Evolutionary conservation across 2,113 vertebrate genomes (phyloP).

Genomic region (Bettongia penicillata): DNA sequence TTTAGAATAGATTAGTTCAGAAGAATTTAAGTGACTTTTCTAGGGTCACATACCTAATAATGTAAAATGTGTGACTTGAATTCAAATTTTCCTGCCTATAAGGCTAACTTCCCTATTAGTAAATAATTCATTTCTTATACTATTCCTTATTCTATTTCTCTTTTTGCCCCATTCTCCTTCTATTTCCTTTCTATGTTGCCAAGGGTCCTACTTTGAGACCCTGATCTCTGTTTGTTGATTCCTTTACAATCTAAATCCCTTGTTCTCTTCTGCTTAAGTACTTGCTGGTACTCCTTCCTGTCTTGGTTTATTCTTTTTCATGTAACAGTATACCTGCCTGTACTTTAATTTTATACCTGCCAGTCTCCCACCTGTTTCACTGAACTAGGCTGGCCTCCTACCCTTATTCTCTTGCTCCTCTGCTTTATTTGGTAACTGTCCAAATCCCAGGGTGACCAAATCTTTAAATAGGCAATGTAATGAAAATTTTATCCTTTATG

Average conservation of each 20-base stretch:
- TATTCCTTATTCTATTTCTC: neutral
- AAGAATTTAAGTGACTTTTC: neutral
- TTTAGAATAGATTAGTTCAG: neutral
- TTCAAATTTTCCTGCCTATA: neutral
- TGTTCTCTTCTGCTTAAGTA: neutral
- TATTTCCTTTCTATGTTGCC: neutral
- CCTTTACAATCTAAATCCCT: neutral
- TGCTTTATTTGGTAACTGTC: neutral
- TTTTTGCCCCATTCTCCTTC: neutral
- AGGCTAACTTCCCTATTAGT: neutral
- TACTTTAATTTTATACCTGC: neutral
- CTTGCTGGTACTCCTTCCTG: neutral
- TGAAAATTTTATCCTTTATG: neutral
- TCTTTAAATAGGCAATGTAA: neutral
- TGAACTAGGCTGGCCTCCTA: neutral
- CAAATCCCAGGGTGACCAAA: neutral
- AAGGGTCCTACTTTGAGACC: neutral
- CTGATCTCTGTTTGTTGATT: neutral
- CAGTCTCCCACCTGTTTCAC: neutral
- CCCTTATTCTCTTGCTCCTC: neutral
- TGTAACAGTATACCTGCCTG: neutral
- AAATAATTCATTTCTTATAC: neutral
- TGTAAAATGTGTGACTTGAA: neutral
- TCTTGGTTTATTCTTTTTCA: neutral
- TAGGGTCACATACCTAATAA: neutral